Evolutionary conservation across 2,888 invertebrate genomes (phyloP).

Genomic region (Sesamia inferens): DNA sequence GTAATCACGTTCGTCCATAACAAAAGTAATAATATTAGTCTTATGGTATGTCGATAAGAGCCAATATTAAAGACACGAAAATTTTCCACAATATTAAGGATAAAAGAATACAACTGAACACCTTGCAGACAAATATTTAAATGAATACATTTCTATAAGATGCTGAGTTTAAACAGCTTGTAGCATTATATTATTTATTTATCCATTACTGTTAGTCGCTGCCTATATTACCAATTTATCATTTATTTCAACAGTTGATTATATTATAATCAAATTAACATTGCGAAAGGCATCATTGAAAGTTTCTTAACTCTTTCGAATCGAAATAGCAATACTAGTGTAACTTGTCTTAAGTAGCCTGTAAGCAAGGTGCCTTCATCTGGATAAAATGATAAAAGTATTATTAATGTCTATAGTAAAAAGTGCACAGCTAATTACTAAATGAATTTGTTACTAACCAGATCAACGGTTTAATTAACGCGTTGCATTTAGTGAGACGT

Average conservation of each 20-base stretch:
- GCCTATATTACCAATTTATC: conserved; percentile 47
- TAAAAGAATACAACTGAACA: conserved; percentile 42
- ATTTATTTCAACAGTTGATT: conserved; percentile 48
- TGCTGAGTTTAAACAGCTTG: conserved; percentile 46
- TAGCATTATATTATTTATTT: conserved; percentile 44
- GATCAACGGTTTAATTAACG: conserved; percentile 32
- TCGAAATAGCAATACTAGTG: conserved; percentile 23
- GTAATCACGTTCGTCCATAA: neutral
- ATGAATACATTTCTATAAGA: conserved; percentile 49
- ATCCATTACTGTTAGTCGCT: conserved; percentile 15
- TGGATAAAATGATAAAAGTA: conserved; percentile 28
- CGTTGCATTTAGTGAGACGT: conserved; percentile 29
- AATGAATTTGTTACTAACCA: conserved; percentile 26
- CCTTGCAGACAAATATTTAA: conserved; percentile 58
- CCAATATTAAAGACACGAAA: conserved; percentile 14
- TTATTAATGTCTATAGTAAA: conserved; percentile 37
- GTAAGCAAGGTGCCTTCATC: conserved; percentile 32
- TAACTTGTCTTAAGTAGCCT: conserved; percentile 23
- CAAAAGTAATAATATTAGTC: conserved; percentile 4
- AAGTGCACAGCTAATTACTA: conserved; percentile 41
- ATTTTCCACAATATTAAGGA: conserved; percentile 27
- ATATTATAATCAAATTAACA: conserved; percentile 47
- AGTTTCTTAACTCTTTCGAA: conserved; percentile 30
- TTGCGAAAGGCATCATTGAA: conserved; percentile 39
- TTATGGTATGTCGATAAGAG: conserved; percentile 2